These are phyloP conservation scores for Neomicropteryx cornuta DNA, from an alignment of 1,140 invertebrate species.

Conservation along the genomic window DNA sequence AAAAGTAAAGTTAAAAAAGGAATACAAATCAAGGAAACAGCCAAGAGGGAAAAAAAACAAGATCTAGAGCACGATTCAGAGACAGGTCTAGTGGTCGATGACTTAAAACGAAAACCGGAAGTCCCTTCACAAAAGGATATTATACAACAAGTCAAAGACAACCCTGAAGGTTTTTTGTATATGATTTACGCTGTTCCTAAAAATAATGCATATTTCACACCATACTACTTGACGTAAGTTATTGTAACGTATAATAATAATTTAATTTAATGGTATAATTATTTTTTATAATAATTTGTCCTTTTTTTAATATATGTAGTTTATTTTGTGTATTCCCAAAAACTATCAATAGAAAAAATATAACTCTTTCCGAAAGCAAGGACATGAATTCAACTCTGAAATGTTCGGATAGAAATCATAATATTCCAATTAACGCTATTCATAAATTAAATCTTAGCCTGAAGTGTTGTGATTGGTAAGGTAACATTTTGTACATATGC, in stretches of 20 bases:
- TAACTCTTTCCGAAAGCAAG: background rate
- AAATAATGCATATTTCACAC: slow-evolving; percentile 56
- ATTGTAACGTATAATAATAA: slow-evolving; percentile 1
- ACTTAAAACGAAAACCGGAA: slow-evolving; percentile 25
- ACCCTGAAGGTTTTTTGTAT: slow-evolving; percentile 49
- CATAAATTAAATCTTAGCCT: too few relatives aligned
- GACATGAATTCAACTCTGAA: background rate
- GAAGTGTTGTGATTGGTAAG: too few relatives aligned
- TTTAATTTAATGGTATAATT: slow-evolving; percentile 5
- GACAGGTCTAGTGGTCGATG: slow-evolving; percentile 15
- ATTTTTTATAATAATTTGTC: background rate
- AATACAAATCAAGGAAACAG: slow-evolving; percentile 1
- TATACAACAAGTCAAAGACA: slow-evolving; percentile 36
- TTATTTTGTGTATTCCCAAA: background rate
- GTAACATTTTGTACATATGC: too few relatives aligned
- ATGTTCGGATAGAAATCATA: background rate
- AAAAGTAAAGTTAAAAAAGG: slow-evolving; percentile 10
- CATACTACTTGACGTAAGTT: slow-evolving; percentile 50
- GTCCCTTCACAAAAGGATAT: slow-evolving; percentile 38
- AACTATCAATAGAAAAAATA: background rate
- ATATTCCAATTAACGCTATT: too few relatives aligned
- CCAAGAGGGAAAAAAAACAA: background rate
- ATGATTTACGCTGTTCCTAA: slow-evolving; percentile 55
- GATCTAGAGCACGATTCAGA: background rate
- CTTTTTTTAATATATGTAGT: background rate